Evolutionary conservation across 2,888 invertebrate genomes (phyloP), one percentile per base, ranked within the genome.

Genomic region (Aromia moschata): DNA sequence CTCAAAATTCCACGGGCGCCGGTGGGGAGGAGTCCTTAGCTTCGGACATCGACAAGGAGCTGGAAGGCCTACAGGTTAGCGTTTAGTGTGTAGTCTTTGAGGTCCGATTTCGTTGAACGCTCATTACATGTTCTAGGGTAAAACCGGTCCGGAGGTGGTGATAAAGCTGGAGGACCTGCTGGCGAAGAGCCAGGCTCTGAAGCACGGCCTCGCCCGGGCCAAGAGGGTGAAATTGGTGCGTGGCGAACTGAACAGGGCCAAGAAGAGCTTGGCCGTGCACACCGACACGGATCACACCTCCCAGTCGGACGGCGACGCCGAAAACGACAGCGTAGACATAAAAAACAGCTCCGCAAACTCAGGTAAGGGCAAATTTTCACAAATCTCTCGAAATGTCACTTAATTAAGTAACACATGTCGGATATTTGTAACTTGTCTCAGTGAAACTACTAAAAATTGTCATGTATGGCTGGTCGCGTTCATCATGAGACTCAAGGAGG

Each of bases 111-210:
- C 4, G 25, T 25, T 25, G n/a, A 3, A 33, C 7, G 25, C 25
- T 25, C 25, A 25, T 33, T 33, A 10, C 11, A 37, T 36, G 56
- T 64, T 70, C 25, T 38, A 78, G 71, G 78, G 79, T 20, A 80
- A 80, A 67, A 75, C 70, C n/a, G 79, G 78, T 4, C 67, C 71
- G 0, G 80, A 82, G 15, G 72, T 78, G 3, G 77, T 86, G 25
- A 74, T 80, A 33, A 82, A 84, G 65, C 75, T 90, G 43, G 83
- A 89, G 55, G 87, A 87, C 60, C 80, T 88, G 30, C 79, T 88
- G 63, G 87, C 86, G 64, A 86, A 86, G 74, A 85, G 87, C 54
- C 85, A 86, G 71, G 80, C 82, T n/a, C 77, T 89, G 4, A 85
- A 85, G 65, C 86, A 87, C 72, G 84, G 84, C 12, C 73, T 82